A percentile compares a stretch with the other conserved stretches of the same genome.
These are phyloP conservation scores for Sebastes aleutianus DNA, from an alignment of 2,797 vertebrate species.

Conservation along the genomic window DNA sequence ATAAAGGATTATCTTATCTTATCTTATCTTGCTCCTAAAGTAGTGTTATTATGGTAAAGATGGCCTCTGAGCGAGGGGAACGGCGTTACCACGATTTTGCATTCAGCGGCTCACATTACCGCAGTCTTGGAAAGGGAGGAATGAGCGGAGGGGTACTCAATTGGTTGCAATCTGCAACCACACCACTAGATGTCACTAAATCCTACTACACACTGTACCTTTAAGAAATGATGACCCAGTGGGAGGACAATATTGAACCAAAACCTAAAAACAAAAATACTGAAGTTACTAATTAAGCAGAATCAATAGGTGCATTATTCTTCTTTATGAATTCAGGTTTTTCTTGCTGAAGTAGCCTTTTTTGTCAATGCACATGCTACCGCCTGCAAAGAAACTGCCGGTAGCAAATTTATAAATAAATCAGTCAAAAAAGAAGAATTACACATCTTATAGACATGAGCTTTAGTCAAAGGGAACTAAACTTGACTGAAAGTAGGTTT, in stretches of 20 bases:
- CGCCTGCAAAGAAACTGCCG: not conserved
- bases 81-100: too few species aligned
- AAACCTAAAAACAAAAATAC: not conserved
- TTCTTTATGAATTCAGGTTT: not conserved
- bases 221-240: not conserved
- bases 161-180: too few species aligned
- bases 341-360: not conserved
- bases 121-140: too few species aligned
- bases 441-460: not conserved
- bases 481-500: conserved; percentile 47
- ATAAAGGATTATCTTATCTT: too few species aligned
- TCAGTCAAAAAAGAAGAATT: not conserved
- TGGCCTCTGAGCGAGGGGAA: too few species aligned
- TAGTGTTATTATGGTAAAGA: too few species aligned
- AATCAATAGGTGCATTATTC: not conserved
- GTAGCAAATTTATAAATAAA: not conserved
- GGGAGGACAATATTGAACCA: not conserved
- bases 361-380: not conserved
- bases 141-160: too few species aligned
- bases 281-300: not conserved
- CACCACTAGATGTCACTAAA: too few species aligned
- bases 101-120: too few species aligned
- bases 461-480: conserved; percentile 40
- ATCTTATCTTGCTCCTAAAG: too few species aligned
- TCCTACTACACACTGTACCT: too few species aligned